Conservation (phyloP, 2,113 vertebrate genomes). For the Tautogolabrus adspersus region DNA sequence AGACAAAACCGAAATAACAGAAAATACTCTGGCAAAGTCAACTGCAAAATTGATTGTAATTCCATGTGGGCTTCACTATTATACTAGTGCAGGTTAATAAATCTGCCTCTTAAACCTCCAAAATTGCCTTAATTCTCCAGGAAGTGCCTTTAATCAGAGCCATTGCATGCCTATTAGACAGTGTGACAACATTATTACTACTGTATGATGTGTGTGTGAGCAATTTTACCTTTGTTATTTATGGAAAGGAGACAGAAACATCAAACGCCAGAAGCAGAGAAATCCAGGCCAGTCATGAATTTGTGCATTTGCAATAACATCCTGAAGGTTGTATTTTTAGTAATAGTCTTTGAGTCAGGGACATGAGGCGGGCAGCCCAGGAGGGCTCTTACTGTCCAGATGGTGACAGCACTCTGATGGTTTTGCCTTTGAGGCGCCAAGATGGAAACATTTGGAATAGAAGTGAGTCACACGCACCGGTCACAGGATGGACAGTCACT, state of each 20-base stretch:
- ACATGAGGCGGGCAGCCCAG: slow-evolving; percentile 48
- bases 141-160: slow-evolving; percentile 54
- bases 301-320: slow-evolving; percentile 76
- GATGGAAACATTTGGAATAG: slow-evolving; percentile 67
- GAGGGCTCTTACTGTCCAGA: slow-evolving; percentile 51
- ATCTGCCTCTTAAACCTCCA: slow-evolving; percentile 1
- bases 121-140: slow-evolving; percentile 9
- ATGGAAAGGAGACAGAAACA: slow-evolving; percentile 65
- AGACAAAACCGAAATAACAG: slow-evolving; percentile 3
- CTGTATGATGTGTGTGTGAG: slow-evolving; percentile 64
- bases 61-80: background rate
- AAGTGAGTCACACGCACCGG: slow-evolving; percentile 73
- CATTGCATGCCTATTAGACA: slow-evolving; percentile 43
- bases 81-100: slow-evolving; percentile 16
- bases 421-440: slow-evolving; percentile 64
- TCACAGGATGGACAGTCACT: slow-evolving; percentile 66
- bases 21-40: background rate
- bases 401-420: slow-evolving; percentile 52
- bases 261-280: slow-evolving; percentile 54
- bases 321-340: slow-evolving; percentile 78
- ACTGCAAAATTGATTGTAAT: background rate
- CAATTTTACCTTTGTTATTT: slow-evolving; percentile 67
- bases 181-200: slow-evolving; percentile 53
- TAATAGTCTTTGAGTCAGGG: slow-evolving; percentile 59
- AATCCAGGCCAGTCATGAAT: slow-evolving; percentile 70